Evolutionary conservation across 2,797 vertebrate genomes (phyloP).

Genomic region (Dipus sagitta): DNA sequence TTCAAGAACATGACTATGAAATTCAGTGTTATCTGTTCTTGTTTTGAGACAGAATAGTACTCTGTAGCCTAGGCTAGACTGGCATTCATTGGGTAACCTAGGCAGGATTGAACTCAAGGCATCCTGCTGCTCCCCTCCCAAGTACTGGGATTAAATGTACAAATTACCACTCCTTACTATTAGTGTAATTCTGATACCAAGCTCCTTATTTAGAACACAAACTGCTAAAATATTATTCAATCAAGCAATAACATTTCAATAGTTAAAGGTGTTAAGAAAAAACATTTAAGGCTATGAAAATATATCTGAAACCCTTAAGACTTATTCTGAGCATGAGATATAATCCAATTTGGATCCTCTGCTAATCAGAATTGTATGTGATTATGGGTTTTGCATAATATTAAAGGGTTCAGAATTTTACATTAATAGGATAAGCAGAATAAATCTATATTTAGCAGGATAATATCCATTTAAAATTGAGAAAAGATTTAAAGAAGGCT

Average conservation of each 20-base stretch:
- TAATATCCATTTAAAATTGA: conserved; percentile 45
- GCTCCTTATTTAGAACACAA: background rate
- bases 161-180: background rate
- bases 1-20: background rate
- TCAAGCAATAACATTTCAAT: conserved; percentile 28
- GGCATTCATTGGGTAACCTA: too few relatives aligned
- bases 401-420: conserved; percentile 55
- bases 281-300: conserved; percentile 37
- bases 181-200: background rate
- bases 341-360: conserved; percentile 42
- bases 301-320: conserved; percentile 26
- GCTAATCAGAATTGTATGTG: conserved; percentile 44
- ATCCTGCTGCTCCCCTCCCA: too few relatives aligned
- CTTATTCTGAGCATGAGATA: conserved; percentile 5
- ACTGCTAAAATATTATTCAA: background rate
- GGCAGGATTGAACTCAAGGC: too few relatives aligned
- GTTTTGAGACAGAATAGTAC: too few relatives aligned
- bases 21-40: too few relatives aligned
- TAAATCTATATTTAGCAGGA: conserved; percentile 39
- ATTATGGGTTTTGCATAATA: conserved; percentile 60
- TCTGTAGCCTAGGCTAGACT: too few relatives aligned
- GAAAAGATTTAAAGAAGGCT: conserved; percentile 41
- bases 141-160: too few relatives aligned
- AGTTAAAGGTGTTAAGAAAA: conserved; percentile 41
- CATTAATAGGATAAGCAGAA: conserved; percentile 33